These are phyloP conservation scores for Leptinotarsa juncta DNA, from an alignment of 2,888 invertebrate species.

Conservation along the genomic window DNA sequence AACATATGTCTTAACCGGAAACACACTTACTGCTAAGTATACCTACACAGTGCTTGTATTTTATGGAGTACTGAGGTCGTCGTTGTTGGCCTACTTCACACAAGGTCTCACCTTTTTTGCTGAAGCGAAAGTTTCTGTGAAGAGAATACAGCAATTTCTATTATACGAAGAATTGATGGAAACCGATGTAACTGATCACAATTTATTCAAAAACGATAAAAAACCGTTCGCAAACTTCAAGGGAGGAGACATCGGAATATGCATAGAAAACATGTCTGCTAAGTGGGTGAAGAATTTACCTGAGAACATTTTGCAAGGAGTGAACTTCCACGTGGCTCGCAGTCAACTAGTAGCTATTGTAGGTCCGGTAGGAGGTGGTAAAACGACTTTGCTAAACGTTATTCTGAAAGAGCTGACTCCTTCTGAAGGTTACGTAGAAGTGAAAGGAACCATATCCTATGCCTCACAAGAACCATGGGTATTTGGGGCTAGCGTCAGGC, in stretches of 20 bases:
- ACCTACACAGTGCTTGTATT: constrained; percentile 82
- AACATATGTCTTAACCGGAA: constrained; percentile 77
- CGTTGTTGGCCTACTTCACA: constrained; percentile 74
- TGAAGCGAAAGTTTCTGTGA: constrained; percentile 65
- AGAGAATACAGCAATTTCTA: constrained; percentile 70
- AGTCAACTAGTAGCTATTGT: constrained; percentile 70
- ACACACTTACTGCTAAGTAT: constrained; percentile 69
- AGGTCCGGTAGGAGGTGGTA: constrained; percentile 75
- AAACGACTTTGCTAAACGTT: constrained; percentile 68
- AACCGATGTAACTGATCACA: neutral
- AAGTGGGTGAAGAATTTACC: constrained; percentile 69
- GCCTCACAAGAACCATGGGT: constrained; percentile 89
- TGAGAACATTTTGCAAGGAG: constrained; percentile 69
- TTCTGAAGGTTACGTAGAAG: constrained; percentile 71
- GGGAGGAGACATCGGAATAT: constrained; percentile 29
- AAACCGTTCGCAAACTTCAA: neutral
- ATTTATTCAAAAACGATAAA: neutral
- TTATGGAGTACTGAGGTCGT: constrained; percentile 74
- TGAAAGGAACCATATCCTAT: constrained; percentile 79
- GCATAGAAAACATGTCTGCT: constrained; percentile 68
- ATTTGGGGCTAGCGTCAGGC: constrained; percentile 83
- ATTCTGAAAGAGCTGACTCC: constrained; percentile 79
- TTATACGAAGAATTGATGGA: constrained; percentile 54
- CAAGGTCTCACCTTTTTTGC: constrained; percentile 76
- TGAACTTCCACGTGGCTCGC: constrained; percentile 73